A percentile compares a stretch with the other conserved stretches of the same genome.
phyloP scores from a whole-genome alignment of 2,888 invertebrate species.

The Synanthedon vespiformis region DNA sequence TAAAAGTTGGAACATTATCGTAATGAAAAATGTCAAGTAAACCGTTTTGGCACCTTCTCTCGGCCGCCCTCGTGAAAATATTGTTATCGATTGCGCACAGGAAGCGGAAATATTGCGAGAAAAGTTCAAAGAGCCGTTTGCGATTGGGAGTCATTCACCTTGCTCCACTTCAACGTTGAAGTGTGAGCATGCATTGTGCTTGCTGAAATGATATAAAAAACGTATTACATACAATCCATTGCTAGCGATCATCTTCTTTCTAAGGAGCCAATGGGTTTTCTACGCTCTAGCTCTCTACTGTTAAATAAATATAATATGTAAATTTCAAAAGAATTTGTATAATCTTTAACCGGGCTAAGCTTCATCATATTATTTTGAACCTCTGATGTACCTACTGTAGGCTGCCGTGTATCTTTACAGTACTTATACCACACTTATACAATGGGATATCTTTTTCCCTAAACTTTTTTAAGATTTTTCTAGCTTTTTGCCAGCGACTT shows the following conservation, averaged over 20 bases:
- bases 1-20: constrained; percentile 20
- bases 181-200: neutral
- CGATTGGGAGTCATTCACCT: constrained; percentile 21
- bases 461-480: no score
- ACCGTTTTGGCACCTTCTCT: constrained; percentile 7
- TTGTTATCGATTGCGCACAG: constrained; percentile 38
- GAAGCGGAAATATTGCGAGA: constrained; percentile 34
- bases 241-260: neutral
- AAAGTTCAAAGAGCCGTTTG: constrained; percentile 23
- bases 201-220: neutral
- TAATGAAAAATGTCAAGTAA: constrained; percentile 24
- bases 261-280: no score
- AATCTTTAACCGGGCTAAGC: no score
- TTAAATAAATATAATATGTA: no score
- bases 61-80: constrained; percentile 24
- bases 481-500: no score
- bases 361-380: no score
- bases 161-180: constrained; percentile 1
- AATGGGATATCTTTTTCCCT: no score
- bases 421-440: no score
- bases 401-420: no score
- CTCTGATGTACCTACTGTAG: no score
- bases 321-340: no score
- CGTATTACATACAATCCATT: neutral
- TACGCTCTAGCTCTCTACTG: no score